Evolutionary conservation across 1,140 invertebrate genomes (phyloP), one percentile per base, ranked within the genome.

Genomic region (Trichogramma pretiosum): DNA sequence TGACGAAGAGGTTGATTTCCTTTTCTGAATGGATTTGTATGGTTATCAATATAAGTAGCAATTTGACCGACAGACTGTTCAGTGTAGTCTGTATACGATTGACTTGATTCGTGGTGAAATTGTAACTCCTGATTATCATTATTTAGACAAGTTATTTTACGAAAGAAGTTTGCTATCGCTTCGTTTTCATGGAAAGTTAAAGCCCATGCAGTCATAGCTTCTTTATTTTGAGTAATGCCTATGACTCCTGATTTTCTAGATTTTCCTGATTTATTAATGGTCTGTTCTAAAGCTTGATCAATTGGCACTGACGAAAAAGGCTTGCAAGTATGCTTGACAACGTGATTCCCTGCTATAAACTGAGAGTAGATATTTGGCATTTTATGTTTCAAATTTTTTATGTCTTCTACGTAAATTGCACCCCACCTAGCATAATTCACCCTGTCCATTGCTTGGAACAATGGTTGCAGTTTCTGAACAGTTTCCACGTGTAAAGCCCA

Each of bases 181-280:
- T 14, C 13, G 18, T 42, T n/a, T 42, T 42, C 39, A n/a, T 42
- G 22, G 14, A 24, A 42, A 9, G 28, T 26, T 24, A 42, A 14
- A 23, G 22, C n/a, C 39, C 39, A 42, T 24, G 19, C 22, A 3
- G 33, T 34, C 5, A 34, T 16, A 8, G 33, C 33, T 8, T 9
- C 14, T n/a, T 34, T 34, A n/a, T 34, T 34, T 16, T 34, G 11
- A 11, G 33, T n/a, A n/a, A 34, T 26, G 3, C 39, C 39, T n/a
- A 42, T 42, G 13, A 42, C 18, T 3, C 39, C 39, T 16, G 39
- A 17, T 19, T 24, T 22, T 34, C 33, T 10, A 34, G 33, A 34
- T 16, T 34, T 34, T 8, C 33, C 33, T 34, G 11, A 16, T n/a
- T n/a, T 34, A 16, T 34, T 34, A 34, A 34, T 34, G 5, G 5